Base-by-base conservation (phyloP, 2,797 vertebrate genomes). In the Sebastiscus tertius region DNA sequence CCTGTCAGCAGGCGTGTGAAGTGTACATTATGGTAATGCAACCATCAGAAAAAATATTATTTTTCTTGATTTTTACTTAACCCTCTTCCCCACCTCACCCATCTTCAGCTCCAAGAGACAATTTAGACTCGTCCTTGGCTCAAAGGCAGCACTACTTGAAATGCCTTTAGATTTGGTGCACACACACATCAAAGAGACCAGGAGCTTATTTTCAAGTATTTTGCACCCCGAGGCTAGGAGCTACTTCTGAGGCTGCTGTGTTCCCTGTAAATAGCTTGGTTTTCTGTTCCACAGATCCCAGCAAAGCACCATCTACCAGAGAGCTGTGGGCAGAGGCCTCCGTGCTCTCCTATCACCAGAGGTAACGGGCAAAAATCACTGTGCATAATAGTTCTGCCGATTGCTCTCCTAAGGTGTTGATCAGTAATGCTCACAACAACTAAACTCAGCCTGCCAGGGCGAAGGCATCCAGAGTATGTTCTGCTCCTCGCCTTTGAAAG, bases 201-300 rank as follows among this genome's bases (percentile, higher is more conserved):
- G 88, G 86, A 94, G 92, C 93, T 95, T 96, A 95, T 95, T 96
- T 96, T 96, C 91, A 94, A 95, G 93, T 94, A 92, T 94, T 95
- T 94, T 93, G 87, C 84, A 90, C 90, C 96, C 94, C 3, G 87
- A 94, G 95, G 96, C 95, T 52, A 93, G 82, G 79, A 93, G 87
- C 87, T 89, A 93, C 92, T 94, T 95, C 93, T 92, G 92, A 95
- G 88, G 93, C 88, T 75, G 89, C 91, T 91, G 93, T 87, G 87
- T 92, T 93, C 90, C 90, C 90, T 91, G 92, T 95, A 96, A 96
- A 96, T 93, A 96, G 91, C 91, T 94, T 85, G 90, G 87, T 91
- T 95, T 92, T 96, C 89, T 91, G 92, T 93, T 93, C 86, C 88
- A 72, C 84, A 87, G 87, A 93, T 90, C 90, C 87, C 81, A 83